Evolutionary conservation across 1,140 invertebrate species (phyloP), one percentile per base, ranked within the genome.

Genomic region (Pogonomyrmex californicus): DNA sequence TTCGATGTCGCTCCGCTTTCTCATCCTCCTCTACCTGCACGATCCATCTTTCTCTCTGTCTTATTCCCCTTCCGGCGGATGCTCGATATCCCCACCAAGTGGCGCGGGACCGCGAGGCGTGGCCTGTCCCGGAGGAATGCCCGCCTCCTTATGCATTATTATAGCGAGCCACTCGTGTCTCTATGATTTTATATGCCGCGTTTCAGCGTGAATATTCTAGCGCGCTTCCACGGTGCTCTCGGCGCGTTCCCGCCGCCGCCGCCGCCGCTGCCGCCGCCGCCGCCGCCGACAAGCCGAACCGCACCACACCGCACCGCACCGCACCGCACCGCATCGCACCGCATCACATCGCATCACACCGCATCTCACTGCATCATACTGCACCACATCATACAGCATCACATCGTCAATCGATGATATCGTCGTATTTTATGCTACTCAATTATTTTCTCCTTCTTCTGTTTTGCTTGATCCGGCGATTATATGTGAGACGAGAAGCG

Each of bases 111-210:
- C 41, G 87, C 66, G 81, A 75, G 87, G 89, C 87, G 85, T 86
- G 86, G 82, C 66, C 63, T 58, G 63, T 70, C 79, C 89, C 70
- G 70, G 36, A 49, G 14, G 12, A 38, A 77, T 73, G 78, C 70
- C 93, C 95, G 93, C 95, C 94, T 91, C 93, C 94, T 95, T 95
- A 95, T 95, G 94, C 94, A 95, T 95, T 95, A 95, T 95, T 95
- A 95, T 95, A 94, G 88, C 92, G 86, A 90, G 91, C 87, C 86
- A 91, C 91, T 91, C 91, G 91, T 91, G 91, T 91, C 91, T 93
- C 93, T 95, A 94, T 95, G 93, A 95, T 94, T 95, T 95, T 94
- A 95, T 95, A 93, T 94, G 92, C 91, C 91, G 91, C 89, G 91
- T 93, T 91, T 90, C 88, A 56, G 71, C 85, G 89, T 91, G 91